Conservation (phyloP, 2,113 vertebrate species). For the Corythoichthys haematopterus region DNA sequence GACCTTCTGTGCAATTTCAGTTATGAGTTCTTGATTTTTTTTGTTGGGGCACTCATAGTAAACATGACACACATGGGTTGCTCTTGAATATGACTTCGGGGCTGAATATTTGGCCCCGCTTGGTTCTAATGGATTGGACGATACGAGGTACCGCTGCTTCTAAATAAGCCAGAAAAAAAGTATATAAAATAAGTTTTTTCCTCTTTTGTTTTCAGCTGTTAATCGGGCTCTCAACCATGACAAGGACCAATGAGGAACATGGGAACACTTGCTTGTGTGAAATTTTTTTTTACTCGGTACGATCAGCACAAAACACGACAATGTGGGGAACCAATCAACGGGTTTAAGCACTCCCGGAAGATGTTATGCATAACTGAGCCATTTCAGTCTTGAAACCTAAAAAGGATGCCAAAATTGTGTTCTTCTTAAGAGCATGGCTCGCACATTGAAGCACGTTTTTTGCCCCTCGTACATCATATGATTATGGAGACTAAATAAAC, state of each 20-base stretch:
- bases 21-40: too few relatives aligned
- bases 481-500: constrained; percentile 44
- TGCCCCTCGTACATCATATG: constrained; percentile 37
- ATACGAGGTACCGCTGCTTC: background rate
- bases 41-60: too few relatives aligned
- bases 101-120: too few relatives aligned
- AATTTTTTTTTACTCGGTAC: background rate
- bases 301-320: background rate
- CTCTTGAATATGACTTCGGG: too few relatives aligned
- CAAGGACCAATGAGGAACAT: constrained; percentile 53
- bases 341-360: constrained; percentile 1
- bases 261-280: background rate
- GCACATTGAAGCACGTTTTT: background rate
- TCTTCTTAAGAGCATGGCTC: constrained; percentile 8
- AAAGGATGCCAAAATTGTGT: background rate
- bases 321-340: background rate
- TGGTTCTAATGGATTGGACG: background rate
- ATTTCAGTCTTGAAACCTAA: constrained; percentile 9
- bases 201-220: constrained; percentile 46
- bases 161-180: background rate
- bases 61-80: too few relatives aligned
- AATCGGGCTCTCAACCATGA: constrained; percentile 50
- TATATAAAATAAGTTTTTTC: background rate
- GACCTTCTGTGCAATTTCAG: too few relatives aligned
- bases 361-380: constrained; percentile 13